Percentiles rank a stretch among this genome's conserved stretches.
These are phyloP conservation scores for Tiphia femorata DNA, from an alignment of 2,888 invertebrate genomes.

Conservation along the genomic window DNA sequence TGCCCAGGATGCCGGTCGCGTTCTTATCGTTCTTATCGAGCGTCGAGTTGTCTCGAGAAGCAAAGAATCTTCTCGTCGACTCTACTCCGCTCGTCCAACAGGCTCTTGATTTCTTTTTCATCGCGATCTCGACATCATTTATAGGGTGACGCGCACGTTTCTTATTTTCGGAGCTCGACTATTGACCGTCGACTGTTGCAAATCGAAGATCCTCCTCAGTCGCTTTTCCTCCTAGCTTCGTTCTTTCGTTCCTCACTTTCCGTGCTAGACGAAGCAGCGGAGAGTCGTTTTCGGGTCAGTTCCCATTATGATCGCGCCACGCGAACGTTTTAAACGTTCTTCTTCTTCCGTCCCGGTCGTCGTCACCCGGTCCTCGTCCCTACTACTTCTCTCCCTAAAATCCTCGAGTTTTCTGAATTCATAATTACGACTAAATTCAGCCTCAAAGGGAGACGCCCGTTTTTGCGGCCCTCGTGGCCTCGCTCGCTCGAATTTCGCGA, in stretches of 20 bases:
- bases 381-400: background rate
- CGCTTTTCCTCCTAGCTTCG: background rate
- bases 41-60: too few species aligned
- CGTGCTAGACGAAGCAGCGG: conserved; percentile 28
- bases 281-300: conserved; percentile 53
- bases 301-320: conserved; percentile 43
- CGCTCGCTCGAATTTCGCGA: conserved; percentile 19
- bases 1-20: too few species aligned
- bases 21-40: too few species aligned
- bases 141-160: too few species aligned
- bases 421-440: conserved; percentile 42
- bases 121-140: too few species aligned
- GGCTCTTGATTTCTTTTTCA: too few species aligned
- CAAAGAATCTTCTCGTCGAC: too few species aligned
- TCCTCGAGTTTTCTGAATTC: conserved; percentile 7
- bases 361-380: background rate
- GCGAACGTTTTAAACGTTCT: conserved; percentile 29
- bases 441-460: conserved; percentile 31
- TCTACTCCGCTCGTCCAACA: too few species aligned
- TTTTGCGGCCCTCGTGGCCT: conserved; percentile 12
- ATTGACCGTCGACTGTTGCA: too few species aligned
- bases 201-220: too few species aligned
- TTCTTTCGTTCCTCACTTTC: conserved; percentile 21
- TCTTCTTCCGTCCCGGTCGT: background rate
- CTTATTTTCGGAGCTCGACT: too few species aligned